Evolutionary conservation across 2,888 invertebrate genomes (phyloP), one percentile per base, ranked within the genome.

Genomic region (Pegoplata infirma): DNA sequence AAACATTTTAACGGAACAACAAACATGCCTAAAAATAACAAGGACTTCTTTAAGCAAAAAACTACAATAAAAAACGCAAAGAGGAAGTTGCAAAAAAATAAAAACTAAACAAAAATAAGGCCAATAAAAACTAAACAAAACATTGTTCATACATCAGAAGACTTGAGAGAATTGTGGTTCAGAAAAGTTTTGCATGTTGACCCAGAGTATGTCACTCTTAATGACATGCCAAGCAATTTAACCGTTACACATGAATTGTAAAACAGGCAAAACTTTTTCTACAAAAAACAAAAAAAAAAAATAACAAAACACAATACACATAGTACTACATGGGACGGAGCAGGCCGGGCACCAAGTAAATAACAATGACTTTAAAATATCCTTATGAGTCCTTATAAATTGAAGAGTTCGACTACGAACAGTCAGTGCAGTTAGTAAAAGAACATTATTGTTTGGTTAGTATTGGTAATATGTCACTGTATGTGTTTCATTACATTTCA

Each of bases 171-270:
- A 63, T 73, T 79, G 74, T 79, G 74, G 78, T 67, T 56, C 36
- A 40, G 10, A 56, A 71, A 76, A 79, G 66, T 79, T 78, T 66
- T 74, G 74, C 78, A 69, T 66, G 73, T 78, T 74, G 64, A 69
- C 64, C 74, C 61, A 58, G 69, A 71, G 78, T 79, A 74, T 74
- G 78, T 79, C 74, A 64, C 47, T 74, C 66, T 51, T 79, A 79
- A 74, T 75, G 78, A 71, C 74, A 79, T 79, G 78, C 78, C 78
- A 67, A 66, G 69, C 78, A 79, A 79, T 79, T 79, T 79, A 79
- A 74, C 69, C 78, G 74, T 75, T 74, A 69, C 74, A 79, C 74
- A 79, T 74, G 69, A 79, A 66, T 74, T 66, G 74, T 51, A 64
- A 64, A 69, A 64, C 49, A 69, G 63, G 56, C 75, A 69, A 76